Evolutionary conservation across 2,113 vertebrate genomes (phyloP).

Genomic region (Hylia prasina): DNA sequence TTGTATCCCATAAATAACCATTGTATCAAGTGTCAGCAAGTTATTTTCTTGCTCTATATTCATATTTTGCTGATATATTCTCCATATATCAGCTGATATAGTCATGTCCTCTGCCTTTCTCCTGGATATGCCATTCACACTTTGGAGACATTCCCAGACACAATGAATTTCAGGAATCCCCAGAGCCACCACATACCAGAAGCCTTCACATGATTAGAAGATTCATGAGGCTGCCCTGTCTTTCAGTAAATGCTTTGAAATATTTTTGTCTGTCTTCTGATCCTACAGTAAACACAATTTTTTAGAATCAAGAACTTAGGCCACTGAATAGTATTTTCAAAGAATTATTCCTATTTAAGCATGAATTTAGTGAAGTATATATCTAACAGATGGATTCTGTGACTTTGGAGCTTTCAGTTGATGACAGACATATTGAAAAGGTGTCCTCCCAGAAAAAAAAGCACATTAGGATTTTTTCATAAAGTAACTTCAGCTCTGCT

Average conservation of each 20-base stretch:
- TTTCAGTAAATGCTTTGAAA: not conserved
- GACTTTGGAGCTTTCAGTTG: not conserved
- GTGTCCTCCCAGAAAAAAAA: not conserved
- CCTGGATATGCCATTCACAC: not conserved
- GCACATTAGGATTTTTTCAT: not conserved
- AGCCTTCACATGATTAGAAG: not conserved
- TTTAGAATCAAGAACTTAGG: not conserved
- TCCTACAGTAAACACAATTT: not conserved
- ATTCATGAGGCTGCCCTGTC: not conserved
- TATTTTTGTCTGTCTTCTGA: not conserved
- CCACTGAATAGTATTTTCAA: not conserved
- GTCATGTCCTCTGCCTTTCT: not conserved
- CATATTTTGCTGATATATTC: not conserved
- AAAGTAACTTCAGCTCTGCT: not conserved
- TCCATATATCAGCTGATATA: not conserved
- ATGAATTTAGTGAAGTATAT: not conserved
- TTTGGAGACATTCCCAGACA: not conserved
- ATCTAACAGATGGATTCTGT: not conserved
- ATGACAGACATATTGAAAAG: not conserved
- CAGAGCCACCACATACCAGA: not conserved
- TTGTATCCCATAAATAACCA: not conserved
- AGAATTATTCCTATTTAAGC: not conserved
- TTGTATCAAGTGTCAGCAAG: not conserved
- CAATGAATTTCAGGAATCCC: not conserved
- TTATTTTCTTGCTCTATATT: not conserved